Base-by-base conservation (phyloP, 2,888 invertebrate genomes). In the Protophormia terraenovae region DNA sequence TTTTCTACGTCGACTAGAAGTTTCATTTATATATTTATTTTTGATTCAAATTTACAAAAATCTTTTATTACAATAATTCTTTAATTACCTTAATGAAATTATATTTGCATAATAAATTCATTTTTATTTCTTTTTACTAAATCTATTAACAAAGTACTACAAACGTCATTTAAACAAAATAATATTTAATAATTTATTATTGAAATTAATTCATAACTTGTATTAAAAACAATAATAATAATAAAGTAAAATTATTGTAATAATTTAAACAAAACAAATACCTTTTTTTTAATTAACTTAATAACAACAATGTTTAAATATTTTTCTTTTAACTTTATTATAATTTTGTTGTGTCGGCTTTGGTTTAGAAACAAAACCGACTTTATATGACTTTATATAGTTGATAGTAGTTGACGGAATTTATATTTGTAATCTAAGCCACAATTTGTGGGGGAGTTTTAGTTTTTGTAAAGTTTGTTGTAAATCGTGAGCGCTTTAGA, bases 261-360 rank as follows among this genome's bases (percentile, higher is more conserved):
- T 29, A 45, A 45, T 14, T 60, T 16, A 27, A 55, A 14, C 41
- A n/a, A n/a, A 38, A 47, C 50, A 45, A 67, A 45, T 55, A 47
- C 35, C 47, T 55, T 71, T 60, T n/a, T n/a, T 84, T 69, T 24
- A 79, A 16, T 60, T 84, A 76, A 75, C 71, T 66, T 71, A 72
- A 80, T 24, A 72, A 80, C 79, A 84, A 76, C 79, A 84, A 76
- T 71, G 58, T 84, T 75, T 64, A 55, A 55, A 72, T 55, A 45
- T 58, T 58, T 77, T n/a, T n/a, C n/a, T n/a, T n/a, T n/a, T n/a
- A n/a, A 32, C 22, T 22, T 12, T n/a, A 41, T 41, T 14, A 22
- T 1, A 7, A n/a, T 55, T n/a, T 16, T 58, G 8, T n/a, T 22
- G 3, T 53, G 19, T 22, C 47, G 32, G 78, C n/a, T n/a, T 69